phyloP scores from a whole-genome alignment of 2,888 invertebrate genomes.

The Calameuta idolon region DNA sequence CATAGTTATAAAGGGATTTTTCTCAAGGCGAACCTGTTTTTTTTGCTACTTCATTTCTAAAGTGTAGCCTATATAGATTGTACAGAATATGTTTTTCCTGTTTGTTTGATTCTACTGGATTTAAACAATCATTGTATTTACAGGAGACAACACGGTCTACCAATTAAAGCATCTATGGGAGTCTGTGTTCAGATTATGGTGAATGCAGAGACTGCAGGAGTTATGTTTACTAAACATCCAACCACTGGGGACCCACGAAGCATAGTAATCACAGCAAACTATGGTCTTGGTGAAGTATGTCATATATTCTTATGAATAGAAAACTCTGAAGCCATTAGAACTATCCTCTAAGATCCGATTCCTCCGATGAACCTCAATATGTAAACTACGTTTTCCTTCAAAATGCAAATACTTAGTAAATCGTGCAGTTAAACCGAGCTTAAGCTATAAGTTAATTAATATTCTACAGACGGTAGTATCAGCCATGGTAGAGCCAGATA shows the following conservation, averaged over 20 bases:
- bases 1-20: too few relatives aligned
- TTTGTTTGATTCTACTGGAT: too few relatives aligned
- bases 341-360: not conserved
- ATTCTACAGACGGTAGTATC: conserved; percentile 80
- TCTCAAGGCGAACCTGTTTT: too few relatives aligned
- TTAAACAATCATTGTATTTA: not conserved
- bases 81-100: too few relatives aligned
- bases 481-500: conserved; percentile 82
- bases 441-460: conserved; percentile 21
- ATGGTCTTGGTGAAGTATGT: conserved; percentile 84
- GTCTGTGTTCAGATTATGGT: conserved; percentile 87
- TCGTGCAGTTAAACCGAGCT: not conserved
- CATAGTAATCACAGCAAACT: conserved; percentile 82
- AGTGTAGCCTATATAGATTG: too few relatives aligned
- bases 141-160: conserved; percentile 79
- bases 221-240: conserved; percentile 86
- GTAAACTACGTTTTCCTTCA: not conserved
- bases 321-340: not conserved
- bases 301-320: conserved; percentile 5
- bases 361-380: not conserved
- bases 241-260: conserved; percentile 76
- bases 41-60: too few relatives aligned
- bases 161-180: conserved; percentile 77
- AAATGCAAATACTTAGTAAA: not conserved
- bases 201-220: conserved; percentile 78